Percentiles rank a stretch among this genome's conserved stretches.
Evolutionary conservation across 1,140 invertebrate species (phyloP).

Genomic region (Psix sp.): DNA sequence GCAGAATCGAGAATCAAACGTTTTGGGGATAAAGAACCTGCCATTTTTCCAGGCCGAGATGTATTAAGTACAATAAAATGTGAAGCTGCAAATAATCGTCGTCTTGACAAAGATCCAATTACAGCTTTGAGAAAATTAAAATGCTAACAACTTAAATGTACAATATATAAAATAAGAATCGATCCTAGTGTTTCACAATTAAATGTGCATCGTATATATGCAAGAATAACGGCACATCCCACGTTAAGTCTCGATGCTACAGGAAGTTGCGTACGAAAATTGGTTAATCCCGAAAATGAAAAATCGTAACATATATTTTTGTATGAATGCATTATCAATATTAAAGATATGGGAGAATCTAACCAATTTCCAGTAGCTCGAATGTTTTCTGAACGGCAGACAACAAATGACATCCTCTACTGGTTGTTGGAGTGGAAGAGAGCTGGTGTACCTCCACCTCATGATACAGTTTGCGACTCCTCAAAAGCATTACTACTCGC

Average conservation of each 20-base stretch:
- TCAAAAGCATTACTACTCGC: slow-evolving; percentile 29
- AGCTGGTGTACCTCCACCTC: slow-evolving; percentile 25
- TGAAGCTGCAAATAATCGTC: not conserved
- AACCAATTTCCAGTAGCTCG: slow-evolving; percentile 33
- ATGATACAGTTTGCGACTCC: slow-evolving; percentile 28
- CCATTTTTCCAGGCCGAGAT: slow-evolving; percentile 3
- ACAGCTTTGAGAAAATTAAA: not conserved
- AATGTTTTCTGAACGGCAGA: slow-evolving; percentile 40
- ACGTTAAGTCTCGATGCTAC: slow-evolving; percentile 36
- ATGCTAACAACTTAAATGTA: not conserved
- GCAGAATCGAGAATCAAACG: not conserved
- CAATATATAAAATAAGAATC: slow-evolving; percentile 14
- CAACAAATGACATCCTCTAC: slow-evolving; percentile 17
- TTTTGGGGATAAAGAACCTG: not conserved
- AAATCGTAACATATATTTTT: slow-evolving; percentile 39
- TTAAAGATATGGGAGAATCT: not conserved
- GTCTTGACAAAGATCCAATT: slow-evolving; percentile 2
- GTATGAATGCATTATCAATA: slow-evolving; percentile 29
- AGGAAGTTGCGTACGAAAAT: slow-evolving; percentile 15
- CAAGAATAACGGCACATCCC: not conserved
- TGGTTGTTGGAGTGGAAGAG: slow-evolving; percentile 33
- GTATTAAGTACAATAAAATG: too few species aligned
- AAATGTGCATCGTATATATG: slow-evolving; percentile 22
- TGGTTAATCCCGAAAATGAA: not conserved
- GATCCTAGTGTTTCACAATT: slow-evolving; percentile 31